Evolutionary conservation across 1,140 invertebrate genomes (phyloP), one percentile per base, ranked within the genome.

Genomic region (Drosophila orosa): DNA sequence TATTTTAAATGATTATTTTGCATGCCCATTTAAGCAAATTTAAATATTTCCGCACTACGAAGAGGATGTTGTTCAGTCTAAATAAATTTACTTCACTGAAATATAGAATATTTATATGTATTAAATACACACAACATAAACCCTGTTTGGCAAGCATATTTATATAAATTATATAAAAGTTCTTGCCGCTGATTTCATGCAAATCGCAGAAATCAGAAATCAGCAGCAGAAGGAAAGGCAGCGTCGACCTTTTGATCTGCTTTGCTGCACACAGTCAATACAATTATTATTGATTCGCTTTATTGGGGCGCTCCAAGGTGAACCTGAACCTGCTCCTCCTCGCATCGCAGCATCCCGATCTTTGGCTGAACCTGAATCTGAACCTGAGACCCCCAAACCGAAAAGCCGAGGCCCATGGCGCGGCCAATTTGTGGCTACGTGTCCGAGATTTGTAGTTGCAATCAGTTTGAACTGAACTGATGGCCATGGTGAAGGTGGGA

Each of bases 241-340:
- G 60, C 59, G 44, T 58, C 83, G 83, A 87, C 83, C 83, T 89
- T 83, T 89, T 87, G 83, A 87, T 89, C 84, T 74, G 79, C 73
- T 42, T 63, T 67, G 81, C 80, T 79, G 61, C 72, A 61, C 67
- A 78, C 84, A 80, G 83, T 87, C 83, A 87, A 87, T 87, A 83
- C 84, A 79, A 89, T 87, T 87, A 87, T 89, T 89, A 87, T 87
- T 87, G 83, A 89, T 87, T 25, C 52, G 57, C 39, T 47, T 68
- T 59, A 74, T 68, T 79, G 61, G 68, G 74, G 66, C 48, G 39
- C 44, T 62, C 56, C 72, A 77, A 67, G 71, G 60, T 75, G 80
- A 78, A 69, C 66, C 67, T 73, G 74, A 78, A 80, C 55, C 72
- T 76, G 54, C 63, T 55, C 22, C 62, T 45, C 45, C 25, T 37